Evolutionary conservation across 1,140 invertebrate species (phyloP), one percentile per base, ranked within the genome.

Genomic region (Orchesella cincta): DNA sequence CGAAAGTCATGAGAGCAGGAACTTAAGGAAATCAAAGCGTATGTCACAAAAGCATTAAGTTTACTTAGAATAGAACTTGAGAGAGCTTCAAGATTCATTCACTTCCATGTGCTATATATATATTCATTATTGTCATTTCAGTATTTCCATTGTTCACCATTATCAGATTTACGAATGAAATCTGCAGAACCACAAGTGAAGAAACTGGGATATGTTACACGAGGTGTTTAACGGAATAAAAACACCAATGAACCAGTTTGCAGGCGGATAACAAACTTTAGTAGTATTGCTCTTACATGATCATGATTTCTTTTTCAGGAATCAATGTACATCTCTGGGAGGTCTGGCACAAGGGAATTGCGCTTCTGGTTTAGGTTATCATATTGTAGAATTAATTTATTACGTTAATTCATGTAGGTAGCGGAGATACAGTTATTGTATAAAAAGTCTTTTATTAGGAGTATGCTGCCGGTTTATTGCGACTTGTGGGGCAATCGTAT

Each of bases 121-220:
- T 8, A 46, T 12, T 26, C 23, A 28, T 62, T 26, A 23, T 67
- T 77, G n/a, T 78, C 36, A 34, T 52, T 74, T 64, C 31, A 82
- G 81, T 82, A 46, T 82, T 82, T 75, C 81, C 81, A n/a, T 35
- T 82, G 16, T 80, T 82, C 52, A 82, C 81, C 14, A 77, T 82
- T 26, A 76, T 82, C 64, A 54, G 81, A 39, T 82, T 82, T 54
- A 78, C 74, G 18, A 82, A 82, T 74, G 81, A 82, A 36, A 35
- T 71, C 1, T 82, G 81, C 72, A 52, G 72, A 12, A 79, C 81
- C 1, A 70, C 77, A n/a, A 51, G 18, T 8, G 81, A 82, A 46
- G 81, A 82, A 39, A 35, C 35, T 57, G 81, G 81, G 57, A 46
- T 82, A 28, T 82, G 81, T 36, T 78, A 75, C 33, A 79, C 81